phyloP scores from a whole-genome alignment of 2,113 vertebrate species.

The Procavia capensis region DNA sequence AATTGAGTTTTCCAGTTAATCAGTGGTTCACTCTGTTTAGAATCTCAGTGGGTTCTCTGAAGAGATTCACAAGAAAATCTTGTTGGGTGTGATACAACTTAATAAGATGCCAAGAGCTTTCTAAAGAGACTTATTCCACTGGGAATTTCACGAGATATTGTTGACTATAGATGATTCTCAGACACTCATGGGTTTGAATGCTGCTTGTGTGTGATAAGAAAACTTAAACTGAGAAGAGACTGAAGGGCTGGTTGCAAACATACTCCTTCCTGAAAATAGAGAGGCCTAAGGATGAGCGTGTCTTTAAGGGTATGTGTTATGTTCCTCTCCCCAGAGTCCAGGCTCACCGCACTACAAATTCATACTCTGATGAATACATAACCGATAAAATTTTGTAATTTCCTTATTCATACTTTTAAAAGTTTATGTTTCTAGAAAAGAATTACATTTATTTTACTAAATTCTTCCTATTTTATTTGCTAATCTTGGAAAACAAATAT shows the following conservation, averaged over 20 bases:
- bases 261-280: conserved; percentile 21
- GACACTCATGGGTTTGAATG: conserved; percentile 60
- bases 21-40: conserved; percentile 44
- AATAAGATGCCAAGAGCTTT: conserved; percentile 52
- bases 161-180: conserved; percentile 14
- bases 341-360: neutral
- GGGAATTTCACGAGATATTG: conserved; percentile 42
- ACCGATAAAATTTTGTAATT: neutral
- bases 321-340: neutral
- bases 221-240: conserved; percentile 50
- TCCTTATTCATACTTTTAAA: neutral
- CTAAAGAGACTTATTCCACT: conserved; percentile 35
- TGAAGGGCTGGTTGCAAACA: conserved; percentile 17
- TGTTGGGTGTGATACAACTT: conserved; percentile 70
- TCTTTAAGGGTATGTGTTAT: neutral
- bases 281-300: neutral
- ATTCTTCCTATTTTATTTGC: neutral
- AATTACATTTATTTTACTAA: neutral
- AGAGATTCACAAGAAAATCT: conserved; percentile 66
- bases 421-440: neutral
- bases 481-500: neutral
- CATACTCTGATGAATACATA: neutral
- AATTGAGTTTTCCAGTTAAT: conserved; percentile 73
- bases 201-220: conserved; percentile 68
- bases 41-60: conserved; percentile 52